phyloP scores from a whole-genome alignment of 2,888 invertebrate species.

The Drosophila mulleri region DNA sequence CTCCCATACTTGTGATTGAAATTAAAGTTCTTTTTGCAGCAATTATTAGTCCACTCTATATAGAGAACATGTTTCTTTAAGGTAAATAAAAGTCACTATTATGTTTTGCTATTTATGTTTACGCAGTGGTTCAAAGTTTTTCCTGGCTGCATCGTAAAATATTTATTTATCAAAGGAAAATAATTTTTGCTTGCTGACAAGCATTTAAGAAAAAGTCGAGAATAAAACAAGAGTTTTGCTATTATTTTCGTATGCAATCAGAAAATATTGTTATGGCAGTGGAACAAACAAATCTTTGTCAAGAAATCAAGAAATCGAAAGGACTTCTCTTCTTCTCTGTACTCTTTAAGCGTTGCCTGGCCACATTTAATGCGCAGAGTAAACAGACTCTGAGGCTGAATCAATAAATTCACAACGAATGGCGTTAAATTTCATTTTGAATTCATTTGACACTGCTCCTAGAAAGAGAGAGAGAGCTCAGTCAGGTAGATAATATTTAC shows the following conservation, averaged over 20 bases:
- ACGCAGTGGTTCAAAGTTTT: slow-evolving; percentile 7
- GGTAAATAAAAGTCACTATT: slow-evolving; percentile 1
- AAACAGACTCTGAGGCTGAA: background rate
- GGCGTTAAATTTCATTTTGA: slow-evolving; percentile 17
- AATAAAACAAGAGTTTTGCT: background rate
- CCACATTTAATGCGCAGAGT: background rate
- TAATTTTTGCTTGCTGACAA: background rate
- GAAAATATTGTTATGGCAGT: background rate
- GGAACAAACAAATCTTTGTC: background rate
- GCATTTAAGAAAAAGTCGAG: background rate
- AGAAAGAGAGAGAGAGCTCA: slow-evolving; percentile 1
- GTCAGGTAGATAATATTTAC: slow-evolving; percentile 36
- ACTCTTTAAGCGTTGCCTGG: background rate
- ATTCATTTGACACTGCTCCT: slow-evolving; percentile 5
- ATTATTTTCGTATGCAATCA: background rate
- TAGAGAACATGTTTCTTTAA: too few relatives aligned
- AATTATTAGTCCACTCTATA: too few relatives aligned
- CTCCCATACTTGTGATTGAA: too few relatives aligned
- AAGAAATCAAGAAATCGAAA: background rate
- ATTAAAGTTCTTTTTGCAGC: background rate
- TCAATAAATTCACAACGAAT: slow-evolving; percentile 12
- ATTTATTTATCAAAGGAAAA: background rate
- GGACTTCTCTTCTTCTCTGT: too few relatives aligned
- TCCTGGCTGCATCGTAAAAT: background rate
- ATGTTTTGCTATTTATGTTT: background rate